Percentiles rank a stretch among this genome's conserved stretches.
Evolutionary conservation across 2,888 invertebrate species (phyloP).

Genomic region (Plusia festucae): DNA sequence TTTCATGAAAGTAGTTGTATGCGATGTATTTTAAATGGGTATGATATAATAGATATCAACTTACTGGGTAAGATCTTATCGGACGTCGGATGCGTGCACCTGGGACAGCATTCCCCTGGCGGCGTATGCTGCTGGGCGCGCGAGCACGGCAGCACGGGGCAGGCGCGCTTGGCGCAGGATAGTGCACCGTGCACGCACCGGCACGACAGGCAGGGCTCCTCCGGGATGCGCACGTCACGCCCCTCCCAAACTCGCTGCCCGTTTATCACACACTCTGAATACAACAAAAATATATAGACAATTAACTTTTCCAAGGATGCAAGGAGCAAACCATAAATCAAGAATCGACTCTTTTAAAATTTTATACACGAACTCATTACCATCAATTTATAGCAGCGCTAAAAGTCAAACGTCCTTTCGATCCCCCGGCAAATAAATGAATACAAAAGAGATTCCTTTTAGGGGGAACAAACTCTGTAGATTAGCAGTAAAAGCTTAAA

Average conservation of each 20-base stretch:
- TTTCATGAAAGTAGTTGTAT: too few relatives aligned
- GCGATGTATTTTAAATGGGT: too few relatives aligned
- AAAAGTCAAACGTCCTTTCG: constrained; percentile 60
- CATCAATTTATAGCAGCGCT: constrained; percentile 63
- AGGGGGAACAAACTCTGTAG: constrained; percentile 59
- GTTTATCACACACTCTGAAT: constrained; percentile 94
- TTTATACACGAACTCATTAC: constrained; percentile 63
- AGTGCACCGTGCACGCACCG: constrained; percentile 92
- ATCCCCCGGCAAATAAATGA: constrained; percentile 64
- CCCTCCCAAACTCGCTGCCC: constrained; percentile 95
- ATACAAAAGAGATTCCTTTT: constrained; percentile 65
- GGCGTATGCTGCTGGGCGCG: constrained; percentile 91
- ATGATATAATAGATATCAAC: constrained; percentile 8
- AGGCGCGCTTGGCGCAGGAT: constrained; percentile 95
- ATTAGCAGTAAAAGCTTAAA: constrained; percentile 70
- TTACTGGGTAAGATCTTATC: constrained; percentile 85
- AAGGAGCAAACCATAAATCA: constrained; percentile 33
- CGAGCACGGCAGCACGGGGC: constrained; percentile 96
- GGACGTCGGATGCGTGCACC: constrained; percentile 84
- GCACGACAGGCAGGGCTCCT: constrained; percentile 96
- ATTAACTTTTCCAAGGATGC: constrained; percentile 19
- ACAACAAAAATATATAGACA: constrained; percentile 16
- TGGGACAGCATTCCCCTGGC: constrained; percentile 94
- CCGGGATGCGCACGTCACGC: constrained; percentile 93
- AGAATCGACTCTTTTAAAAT: constrained; percentile 45